These are phyloP conservation scores for Labeo calbasu DNA, from an alignment of 2,797 vertebrate species.

Conservation along the genomic window DNA sequence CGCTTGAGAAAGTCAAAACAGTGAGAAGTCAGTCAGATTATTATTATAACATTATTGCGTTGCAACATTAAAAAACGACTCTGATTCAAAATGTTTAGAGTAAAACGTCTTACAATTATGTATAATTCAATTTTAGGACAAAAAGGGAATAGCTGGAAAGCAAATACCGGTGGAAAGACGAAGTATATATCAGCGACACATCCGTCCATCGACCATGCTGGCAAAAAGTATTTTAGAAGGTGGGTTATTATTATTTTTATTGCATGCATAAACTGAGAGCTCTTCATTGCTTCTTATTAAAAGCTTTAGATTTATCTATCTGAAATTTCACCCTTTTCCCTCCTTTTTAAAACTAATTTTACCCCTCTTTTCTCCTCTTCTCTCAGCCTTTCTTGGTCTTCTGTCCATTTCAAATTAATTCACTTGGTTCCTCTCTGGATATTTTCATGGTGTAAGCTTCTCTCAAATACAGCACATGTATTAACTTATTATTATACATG, in stretches of 20 bases:
- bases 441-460: slow-evolving; percentile 69
- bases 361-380: slow-evolving; percentile 34
- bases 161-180: slow-evolving; percentile 87
- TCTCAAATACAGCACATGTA: slow-evolving; percentile 30
- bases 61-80: not conserved
- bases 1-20: not conserved
- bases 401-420: slow-evolving; percentile 72
- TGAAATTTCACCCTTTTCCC: slow-evolving; percentile 26
- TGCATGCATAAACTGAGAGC: not conserved
- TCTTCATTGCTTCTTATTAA: slow-evolving; percentile 13
- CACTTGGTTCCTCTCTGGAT: slow-evolving; percentile 73
- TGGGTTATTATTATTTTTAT: slow-evolving; percentile 53
- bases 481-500: not conserved
- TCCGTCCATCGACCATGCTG: slow-evolving; percentile 91
- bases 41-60: not conserved
- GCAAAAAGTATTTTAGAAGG: slow-evolving; percentile 99
- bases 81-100: not conserved
- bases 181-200: slow-evolving; percentile 90
- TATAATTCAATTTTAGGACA: slow-evolving; percentile 81
- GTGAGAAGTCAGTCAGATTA: not conserved
- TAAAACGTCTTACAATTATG: not conserved
- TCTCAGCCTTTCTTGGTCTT: slow-evolving; percentile 78
- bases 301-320: not conserved
- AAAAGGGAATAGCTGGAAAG: slow-evolving; percentile 92
- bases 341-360: slow-evolving; percentile 44